phyloP scores from a whole-genome alignment of 2,113 vertebrate genomes.

The Chionodraco myersi region DNA sequence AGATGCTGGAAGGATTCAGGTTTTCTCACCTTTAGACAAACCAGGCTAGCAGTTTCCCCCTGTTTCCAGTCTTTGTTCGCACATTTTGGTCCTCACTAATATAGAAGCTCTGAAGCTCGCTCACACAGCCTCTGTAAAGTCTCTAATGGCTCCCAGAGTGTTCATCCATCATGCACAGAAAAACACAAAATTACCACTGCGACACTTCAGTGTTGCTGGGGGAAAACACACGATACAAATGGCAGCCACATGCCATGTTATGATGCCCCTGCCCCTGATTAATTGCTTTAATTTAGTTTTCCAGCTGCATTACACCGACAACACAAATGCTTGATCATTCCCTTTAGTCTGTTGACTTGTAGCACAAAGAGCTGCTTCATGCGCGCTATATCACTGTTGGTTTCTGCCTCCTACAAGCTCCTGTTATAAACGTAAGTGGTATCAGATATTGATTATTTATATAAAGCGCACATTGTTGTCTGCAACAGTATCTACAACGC shows the following conservation, averaged over 20 bases:
- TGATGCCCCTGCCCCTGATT: constrained; percentile 48
- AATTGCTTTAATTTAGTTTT: constrained; percentile 71
- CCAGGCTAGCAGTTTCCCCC: too few species aligned
- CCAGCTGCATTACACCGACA: constrained; percentile 47
- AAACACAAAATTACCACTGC: constrained; percentile 8
- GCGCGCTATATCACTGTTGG: background rate
- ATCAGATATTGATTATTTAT: constrained; percentile 47
- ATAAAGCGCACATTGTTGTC: background rate
- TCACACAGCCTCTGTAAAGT: constrained; percentile 21
- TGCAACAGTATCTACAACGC: constrained; percentile 43
- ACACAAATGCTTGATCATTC: constrained; percentile 42
- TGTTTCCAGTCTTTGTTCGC: too few species aligned
- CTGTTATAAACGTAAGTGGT: background rate
- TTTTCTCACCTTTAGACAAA: too few species aligned
- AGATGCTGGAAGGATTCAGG: too few species aligned
- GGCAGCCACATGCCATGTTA: constrained; percentile 43
- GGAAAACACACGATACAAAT: constrained; percentile 39
- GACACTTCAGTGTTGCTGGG: constrained; percentile 14
- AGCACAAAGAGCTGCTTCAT: constrained; percentile 23
- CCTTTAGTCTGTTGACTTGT: constrained; percentile 9
- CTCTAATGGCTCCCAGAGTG: constrained; percentile 36
- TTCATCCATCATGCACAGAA: constrained; percentile 52
- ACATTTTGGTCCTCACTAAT: constrained; percentile 24
- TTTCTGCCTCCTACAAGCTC: constrained; percentile 15
- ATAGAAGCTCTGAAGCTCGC: background rate